phyloP scores from a whole-genome alignment of 2,888 invertebrate species.

The Antheraea assamensis region DNA sequence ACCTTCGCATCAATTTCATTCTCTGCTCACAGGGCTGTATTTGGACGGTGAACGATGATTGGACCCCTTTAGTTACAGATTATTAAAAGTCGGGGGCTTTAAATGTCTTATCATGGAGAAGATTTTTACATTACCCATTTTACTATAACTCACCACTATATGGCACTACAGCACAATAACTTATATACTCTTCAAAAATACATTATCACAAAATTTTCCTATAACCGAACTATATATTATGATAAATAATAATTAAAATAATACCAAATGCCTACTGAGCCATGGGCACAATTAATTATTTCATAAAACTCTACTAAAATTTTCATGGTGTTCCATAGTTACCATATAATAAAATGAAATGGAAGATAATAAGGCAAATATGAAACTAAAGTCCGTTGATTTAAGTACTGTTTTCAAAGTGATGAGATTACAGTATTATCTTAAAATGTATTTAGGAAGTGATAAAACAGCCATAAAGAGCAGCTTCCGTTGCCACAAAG shows the following conservation, averaged over 20 bases:
- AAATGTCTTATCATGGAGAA: too few species aligned
- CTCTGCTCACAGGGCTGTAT: conserved; percentile 27
- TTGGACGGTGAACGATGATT: neutral
- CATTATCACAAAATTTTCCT: too few species aligned
- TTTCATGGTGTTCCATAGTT: neutral
- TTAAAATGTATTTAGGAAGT: neutral
- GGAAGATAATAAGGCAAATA: neutral
- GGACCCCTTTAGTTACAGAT: neutral
- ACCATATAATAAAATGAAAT: neutral
- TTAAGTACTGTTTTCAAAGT: neutral
- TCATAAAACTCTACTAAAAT: neutral
- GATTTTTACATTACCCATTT: neutral
- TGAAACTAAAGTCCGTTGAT: neutral
- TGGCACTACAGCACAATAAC: too few species aligned
- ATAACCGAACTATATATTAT: too few species aligned
- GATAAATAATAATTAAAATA: too few species aligned
- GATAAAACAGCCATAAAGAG: neutral
- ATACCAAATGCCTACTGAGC: too few species aligned
- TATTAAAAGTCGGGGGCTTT: too few species aligned
- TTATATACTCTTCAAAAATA: too few species aligned
- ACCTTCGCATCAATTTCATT: conserved; percentile 41
- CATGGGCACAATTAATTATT: neutral
- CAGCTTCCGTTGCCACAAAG: neutral
- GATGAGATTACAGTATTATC: neutral
- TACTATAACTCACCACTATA: too few species aligned